A percentile compares a stretch with the other conserved stretches of the same genome.
Conservation (phyloP, 2,888 invertebrate genomes). For the Phorcus lineatus region DNA sequence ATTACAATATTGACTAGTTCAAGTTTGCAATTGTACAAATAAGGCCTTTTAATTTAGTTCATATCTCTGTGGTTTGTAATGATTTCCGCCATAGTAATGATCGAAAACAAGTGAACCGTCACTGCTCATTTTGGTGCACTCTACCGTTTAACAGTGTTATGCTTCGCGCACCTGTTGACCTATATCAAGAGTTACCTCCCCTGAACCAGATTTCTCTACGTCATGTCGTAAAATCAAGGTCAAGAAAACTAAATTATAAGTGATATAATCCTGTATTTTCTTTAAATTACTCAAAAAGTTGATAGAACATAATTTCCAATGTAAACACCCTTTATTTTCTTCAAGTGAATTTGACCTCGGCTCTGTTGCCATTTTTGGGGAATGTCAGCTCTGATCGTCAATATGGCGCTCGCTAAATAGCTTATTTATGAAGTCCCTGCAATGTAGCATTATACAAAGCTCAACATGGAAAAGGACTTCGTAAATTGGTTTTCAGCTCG, state of each 20-base stretch:
- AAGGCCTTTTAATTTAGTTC: too few species aligned
- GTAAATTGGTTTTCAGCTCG: constrained; percentile 1
- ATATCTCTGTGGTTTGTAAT: not conserved
- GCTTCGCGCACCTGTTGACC: constrained; percentile 17
- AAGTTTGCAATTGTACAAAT: too few species aligned
- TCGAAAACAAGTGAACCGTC: not conserved
- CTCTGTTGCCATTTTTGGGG: constrained; percentile 39
- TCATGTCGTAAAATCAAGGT: constrained; percentile 15
- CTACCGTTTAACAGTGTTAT: not conserved
- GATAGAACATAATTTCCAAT: not conserved
- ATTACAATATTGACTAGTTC: too few species aligned
- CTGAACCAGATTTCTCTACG: not conserved
- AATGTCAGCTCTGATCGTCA: constrained; percentile 31
- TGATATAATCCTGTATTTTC: not conserved
- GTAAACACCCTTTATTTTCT: not conserved
- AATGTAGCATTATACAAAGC: constrained; percentile 14
- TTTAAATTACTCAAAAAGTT: not conserved
- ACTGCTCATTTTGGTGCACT: not conserved
- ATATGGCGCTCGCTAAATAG: constrained; percentile 36
- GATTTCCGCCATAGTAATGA: not conserved
- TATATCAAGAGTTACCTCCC: constrained; percentile 17
- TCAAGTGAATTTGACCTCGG: constrained; percentile 10
- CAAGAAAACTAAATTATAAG: not conserved
- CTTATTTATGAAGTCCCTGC: constrained; percentile 2
- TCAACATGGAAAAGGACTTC: constrained; percentile 4